Base-by-base conservation (phyloP, 1,140 invertebrate species). In the Calliopsis andreniformis region DNA sequence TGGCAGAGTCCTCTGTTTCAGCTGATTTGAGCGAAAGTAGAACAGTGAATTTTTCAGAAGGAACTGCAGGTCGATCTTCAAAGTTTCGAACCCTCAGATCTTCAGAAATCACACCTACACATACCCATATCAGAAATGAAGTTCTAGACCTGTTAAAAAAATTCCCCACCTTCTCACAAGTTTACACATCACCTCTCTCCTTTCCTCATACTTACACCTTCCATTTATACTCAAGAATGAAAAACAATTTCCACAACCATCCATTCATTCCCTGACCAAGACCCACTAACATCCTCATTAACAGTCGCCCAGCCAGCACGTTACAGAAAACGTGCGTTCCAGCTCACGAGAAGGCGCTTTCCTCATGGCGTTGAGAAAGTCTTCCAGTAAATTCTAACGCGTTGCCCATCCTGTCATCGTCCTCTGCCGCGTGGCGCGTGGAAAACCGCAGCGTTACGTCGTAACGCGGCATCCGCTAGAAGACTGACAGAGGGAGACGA, bases 341-440 rank as follows among this genome's bases (percentile, higher is more conserved):
- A n/a, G n/a, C n/a, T n/a, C n/a, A n/a, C n/a, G 28, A n/a, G 62
- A 32, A 43, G 1, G 35, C 45, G n/a, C n/a, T n/a, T n/a, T n/a
- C n/a, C n/a, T n/a, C n/a, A n/a, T 28, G 30, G 47, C 66, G 23
- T 30, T 63, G 49, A 14, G 56, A 63, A 64, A 78, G 39, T 30
- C 35, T 56, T 20, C 18, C 28, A 20, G 43, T 23, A 35, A 42
- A 49, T 51, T 39, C 43, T 28, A 62, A 68, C n/a, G 28, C 53
- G n/a, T 14, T 20, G 42, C 32, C 16, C 64, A 25, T 28, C 23
- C 76, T 51, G 32, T 70, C 61, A 55, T 47, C 62, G 43, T 75
- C 23, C 62, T 62, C 8, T 56, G 68, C 12, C 12, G 3, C 42
- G 0, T 10, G 3, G 30, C 18, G 16, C 30, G 8, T 63, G 56